These are phyloP conservation scores for Ophiodon elongatus DNA, from an alignment of 2,113 vertebrate species.

Conservation along the genomic window DNA sequence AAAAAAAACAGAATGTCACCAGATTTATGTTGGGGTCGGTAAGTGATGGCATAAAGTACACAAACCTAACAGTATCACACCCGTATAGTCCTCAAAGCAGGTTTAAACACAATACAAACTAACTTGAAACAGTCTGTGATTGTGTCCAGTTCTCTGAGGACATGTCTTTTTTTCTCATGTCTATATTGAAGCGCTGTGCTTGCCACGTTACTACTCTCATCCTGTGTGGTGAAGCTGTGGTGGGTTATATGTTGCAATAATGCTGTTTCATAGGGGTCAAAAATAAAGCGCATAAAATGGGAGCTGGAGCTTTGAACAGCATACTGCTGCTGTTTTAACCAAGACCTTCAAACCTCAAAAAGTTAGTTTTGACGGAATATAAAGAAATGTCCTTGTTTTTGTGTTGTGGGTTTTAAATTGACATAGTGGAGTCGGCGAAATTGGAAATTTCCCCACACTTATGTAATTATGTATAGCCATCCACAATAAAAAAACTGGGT, in stretches of 20 bases:
- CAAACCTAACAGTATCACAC: not conserved
- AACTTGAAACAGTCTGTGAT: not conserved
- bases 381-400: not conserved
- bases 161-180: conserved; percentile 31
- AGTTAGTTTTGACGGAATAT: not conserved
- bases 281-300: not conserved
- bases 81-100: conserved; percentile 28
- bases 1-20: not conserved
- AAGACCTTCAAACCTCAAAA: conserved; percentile 6
- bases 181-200: conserved; percentile 18
- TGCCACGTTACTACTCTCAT: conserved; percentile 39
- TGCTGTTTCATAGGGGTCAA: not conserved
- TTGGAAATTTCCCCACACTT: conserved; percentile 14
- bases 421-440: conserved; percentile 20
- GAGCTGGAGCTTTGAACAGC: conserved; percentile 9
- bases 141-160: conserved; percentile 19
- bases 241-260: conserved; percentile 11
- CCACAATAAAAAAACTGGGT: not conserved
- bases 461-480: not conserved
- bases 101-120: conserved; percentile 19
- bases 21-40: not conserved
- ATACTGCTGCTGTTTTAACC: conserved; percentile 21
- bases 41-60: not conserved
- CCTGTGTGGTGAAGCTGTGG: conserved; percentile 37
- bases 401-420: not conserved